Evolutionary conservation across 2,797 vertebrate genomes (phyloP).

Genomic region (Diglossa cyanea): DNA sequence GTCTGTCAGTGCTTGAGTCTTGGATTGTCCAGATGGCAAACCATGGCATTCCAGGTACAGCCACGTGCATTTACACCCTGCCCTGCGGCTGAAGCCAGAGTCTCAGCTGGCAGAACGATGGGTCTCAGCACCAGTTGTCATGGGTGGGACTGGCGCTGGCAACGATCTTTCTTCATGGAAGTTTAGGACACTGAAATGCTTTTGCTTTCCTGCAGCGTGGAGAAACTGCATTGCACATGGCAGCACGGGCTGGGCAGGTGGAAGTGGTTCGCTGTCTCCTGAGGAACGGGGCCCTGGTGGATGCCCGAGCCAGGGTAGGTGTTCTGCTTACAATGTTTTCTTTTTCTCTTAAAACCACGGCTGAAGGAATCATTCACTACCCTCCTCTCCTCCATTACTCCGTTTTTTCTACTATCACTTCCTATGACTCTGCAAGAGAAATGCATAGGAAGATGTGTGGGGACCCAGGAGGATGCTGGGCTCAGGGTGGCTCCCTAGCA

Average conservation of each 20-base stretch:
- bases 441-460: rapidly evolving
- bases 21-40: neutral
- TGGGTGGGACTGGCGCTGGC: neutral
- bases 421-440: neutral
- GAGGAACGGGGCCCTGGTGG: conserved; percentile 94
- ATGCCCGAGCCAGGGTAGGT: conserved; percentile 94
- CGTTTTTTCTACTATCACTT: neutral
- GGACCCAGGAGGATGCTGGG: rapidly evolving
- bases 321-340: neutral
- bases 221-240: conserved; percentile 96
- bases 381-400: neutral
- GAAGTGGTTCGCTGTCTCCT: conserved; percentile 96
- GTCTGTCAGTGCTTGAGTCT: neutral
- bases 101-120: neutral
- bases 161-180: neutral
- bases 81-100: neutral
- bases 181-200: neutral
- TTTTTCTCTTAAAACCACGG: neutral
- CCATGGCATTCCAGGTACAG: neutral
- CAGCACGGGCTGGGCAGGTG: conserved; percentile 94
- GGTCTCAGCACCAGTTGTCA: rapidly evolving
- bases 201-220: conserved; percentile 85
- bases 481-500: neutral
- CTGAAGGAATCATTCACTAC: neutral
- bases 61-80: rapidly evolving